Conservation (phyloP, 2,888 invertebrate species). For the Limnephilus marmoratus region DNA sequence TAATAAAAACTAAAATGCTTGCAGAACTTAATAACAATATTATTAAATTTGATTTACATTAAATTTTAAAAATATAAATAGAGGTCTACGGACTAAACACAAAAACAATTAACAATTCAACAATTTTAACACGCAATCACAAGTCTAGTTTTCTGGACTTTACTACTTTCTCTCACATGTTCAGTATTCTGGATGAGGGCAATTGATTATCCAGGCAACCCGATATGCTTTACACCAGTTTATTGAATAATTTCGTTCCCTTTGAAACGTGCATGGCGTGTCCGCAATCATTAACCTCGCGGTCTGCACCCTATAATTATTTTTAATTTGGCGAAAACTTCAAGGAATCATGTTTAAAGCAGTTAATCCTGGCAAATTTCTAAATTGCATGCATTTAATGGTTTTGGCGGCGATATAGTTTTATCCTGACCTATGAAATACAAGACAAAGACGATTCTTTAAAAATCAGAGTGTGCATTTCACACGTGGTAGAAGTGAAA, state of each 20-base stretch:
- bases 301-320: not conserved
- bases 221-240: not conserved
- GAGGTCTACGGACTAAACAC: too few species aligned
- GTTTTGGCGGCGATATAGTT: conserved; percentile 22
- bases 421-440: not conserved
- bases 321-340: conserved; percentile 36
- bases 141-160: too few species aligned
- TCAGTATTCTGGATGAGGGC: too few species aligned
- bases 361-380: conserved; percentile 35
- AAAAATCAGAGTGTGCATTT: not conserved
- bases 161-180: too few species aligned
- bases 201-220: not conserved
- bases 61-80: too few species aligned
- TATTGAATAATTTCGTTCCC: not conserved
- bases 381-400: conserved; percentile 33
- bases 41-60: too few species aligned
- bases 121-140: too few species aligned
- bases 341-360: conserved; percentile 11
- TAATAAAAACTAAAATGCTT: too few species aligned
- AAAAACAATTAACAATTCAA: too few species aligned
- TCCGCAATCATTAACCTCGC: not conserved
- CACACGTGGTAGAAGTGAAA: too few species aligned
- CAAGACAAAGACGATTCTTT: not conserved
- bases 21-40: too few species aligned
- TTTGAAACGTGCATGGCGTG: not conserved